phyloP scores from a whole-genome alignment of 2,888 invertebrate species.

The Serripes groenlandicus region DNA sequence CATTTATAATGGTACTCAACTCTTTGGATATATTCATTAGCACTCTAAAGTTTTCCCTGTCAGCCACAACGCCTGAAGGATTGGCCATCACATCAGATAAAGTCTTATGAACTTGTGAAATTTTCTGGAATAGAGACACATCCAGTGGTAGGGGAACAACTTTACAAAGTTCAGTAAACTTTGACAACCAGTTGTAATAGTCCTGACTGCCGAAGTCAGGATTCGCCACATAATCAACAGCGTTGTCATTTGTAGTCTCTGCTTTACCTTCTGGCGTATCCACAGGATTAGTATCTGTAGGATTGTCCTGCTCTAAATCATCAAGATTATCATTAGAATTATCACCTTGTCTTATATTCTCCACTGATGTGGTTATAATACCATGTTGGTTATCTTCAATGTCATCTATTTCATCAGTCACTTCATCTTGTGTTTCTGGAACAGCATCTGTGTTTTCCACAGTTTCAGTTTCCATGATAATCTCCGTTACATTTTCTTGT shows the following conservation, averaged over 20 bases:
- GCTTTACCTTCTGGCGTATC: neutral
- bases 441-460: neutral
- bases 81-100: slow-evolving; percentile 83
- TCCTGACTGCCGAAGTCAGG: slow-evolving; percentile 84
- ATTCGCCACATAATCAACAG: slow-evolving; percentile 77
- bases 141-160: slow-evolving; percentile 81
- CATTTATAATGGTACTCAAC: slow-evolving; percentile 80
- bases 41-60: slow-evolving; percentile 82
- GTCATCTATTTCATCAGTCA: neutral
- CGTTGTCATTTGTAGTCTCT: neutral
- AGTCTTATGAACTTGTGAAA: slow-evolving; percentile 84
- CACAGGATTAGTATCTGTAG: neutral
- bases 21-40: slow-evolving; percentile 84
- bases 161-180: slow-evolving; percentile 82
- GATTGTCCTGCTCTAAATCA: neutral
- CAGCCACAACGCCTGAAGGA: slow-evolving; percentile 82
- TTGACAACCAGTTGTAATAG: slow-evolving; percentile 84
- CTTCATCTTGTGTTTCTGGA: neutral
- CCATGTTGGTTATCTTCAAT: neutral
- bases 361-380: neutral
- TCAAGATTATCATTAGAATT: neutral
- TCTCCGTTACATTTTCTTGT: neutral
- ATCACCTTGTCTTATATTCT: neutral
- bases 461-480: no score
- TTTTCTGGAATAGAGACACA: slow-evolving; percentile 81